Evolutionary conservation across 2,888 invertebrate genomes (phyloP).

Genomic region (Brachypterus glaber): DNA sequence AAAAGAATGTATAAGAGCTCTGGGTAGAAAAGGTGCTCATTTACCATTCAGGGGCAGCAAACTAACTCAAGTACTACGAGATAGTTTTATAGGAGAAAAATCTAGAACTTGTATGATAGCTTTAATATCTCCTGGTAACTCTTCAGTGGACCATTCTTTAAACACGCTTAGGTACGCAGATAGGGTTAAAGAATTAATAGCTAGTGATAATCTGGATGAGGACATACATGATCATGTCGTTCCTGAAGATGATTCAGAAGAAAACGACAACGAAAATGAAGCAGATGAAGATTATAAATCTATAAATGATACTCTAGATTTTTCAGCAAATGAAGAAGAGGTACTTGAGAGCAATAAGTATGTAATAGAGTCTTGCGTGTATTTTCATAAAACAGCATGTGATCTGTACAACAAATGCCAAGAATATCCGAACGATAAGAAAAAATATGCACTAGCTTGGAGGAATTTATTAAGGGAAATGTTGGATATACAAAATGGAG

Average conservation of each 20-base stretch:
- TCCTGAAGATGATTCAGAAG: slow-evolving; percentile 4
- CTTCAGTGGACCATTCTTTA: slow-evolving; percentile 93
- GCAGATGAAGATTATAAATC: slow-evolving; percentile 10
- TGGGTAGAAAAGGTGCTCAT: slow-evolving; percentile 92
- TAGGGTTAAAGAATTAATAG: slow-evolving; percentile 87
- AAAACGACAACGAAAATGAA: slow-evolving; percentile 7
- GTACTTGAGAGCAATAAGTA: slow-evolving; percentile 83
- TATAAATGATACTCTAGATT: slow-evolving; percentile 24
- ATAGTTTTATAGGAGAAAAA: slow-evolving; percentile 98
- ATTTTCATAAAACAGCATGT: slow-evolving; percentile 62
- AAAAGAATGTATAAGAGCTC: slow-evolving; percentile 94
- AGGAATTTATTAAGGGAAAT: slow-evolving; percentile 33
- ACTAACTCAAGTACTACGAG: slow-evolving; percentile 88
- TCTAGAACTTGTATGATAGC: slow-evolving; percentile 99
- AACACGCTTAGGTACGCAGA: slow-evolving; percentile 98
- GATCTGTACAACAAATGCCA: slow-evolving; percentile 71
- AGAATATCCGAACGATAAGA: slow-evolving; percentile 89
- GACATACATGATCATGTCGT: slow-evolving; percentile 13
- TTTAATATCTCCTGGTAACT: slow-evolving; percentile 94
- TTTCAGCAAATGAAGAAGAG: slow-evolving; percentile 29
- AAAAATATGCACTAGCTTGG: slow-evolving; percentile 33
- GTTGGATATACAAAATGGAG: slow-evolving; percentile 34
- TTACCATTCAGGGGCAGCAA: slow-evolving; percentile 96
- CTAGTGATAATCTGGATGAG: slow-evolving; percentile 23
- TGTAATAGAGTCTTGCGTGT: slow-evolving; percentile 62